A percentile compares a stretch with the other conserved stretches of the same genome.
Conservation (phyloP, 2,113 vertebrate genomes). For the Oostethus manadensis region DNA sequence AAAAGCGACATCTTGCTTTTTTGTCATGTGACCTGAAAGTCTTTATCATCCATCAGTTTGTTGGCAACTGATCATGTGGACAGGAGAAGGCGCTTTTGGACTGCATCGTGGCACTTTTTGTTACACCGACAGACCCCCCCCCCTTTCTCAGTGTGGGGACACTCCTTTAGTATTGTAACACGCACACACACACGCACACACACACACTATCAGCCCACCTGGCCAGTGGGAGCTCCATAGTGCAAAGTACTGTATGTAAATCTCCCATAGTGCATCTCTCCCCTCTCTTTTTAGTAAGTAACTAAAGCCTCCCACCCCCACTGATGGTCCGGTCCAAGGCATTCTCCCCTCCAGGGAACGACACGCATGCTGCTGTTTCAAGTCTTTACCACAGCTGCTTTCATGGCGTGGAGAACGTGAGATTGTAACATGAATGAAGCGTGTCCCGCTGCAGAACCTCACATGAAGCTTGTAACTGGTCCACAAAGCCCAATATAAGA, state of each 20-base stretch:
- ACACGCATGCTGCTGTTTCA: constrained; percentile 6
- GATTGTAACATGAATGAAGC: constrained; percentile 59
- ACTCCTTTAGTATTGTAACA: constrained; percentile 49
- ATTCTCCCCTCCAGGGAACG: constrained; percentile 27
- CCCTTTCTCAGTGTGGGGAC: constrained; percentile 22
- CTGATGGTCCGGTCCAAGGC: constrained; percentile 12
- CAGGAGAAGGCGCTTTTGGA: constrained; percentile 35
- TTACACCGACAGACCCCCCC: constrained; percentile 43
- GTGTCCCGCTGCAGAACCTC: constrained; percentile 24
- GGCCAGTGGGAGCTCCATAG: constrained; percentile 63
- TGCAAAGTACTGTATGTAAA: constrained; percentile 78
- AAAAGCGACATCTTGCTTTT: constrained; percentile 54
- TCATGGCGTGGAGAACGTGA: background rate
- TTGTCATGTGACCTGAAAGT: constrained; percentile 62
- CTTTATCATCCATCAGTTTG: constrained; percentile 48
- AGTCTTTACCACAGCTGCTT: constrained; percentile 59
- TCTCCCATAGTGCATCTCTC: constrained; percentile 64
- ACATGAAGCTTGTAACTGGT: constrained; percentile 63
- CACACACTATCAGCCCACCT: constrained; percentile 60
- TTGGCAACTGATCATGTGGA: constrained; percentile 26
- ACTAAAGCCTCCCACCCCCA: constrained; percentile 20
- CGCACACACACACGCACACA: constrained; percentile 36
- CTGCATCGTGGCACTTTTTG: constrained; percentile 21
- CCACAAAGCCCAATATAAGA: constrained; percentile 68
- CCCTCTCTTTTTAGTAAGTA: constrained; percentile 44